A percentile compares a stretch with the other conserved stretches of the same genome.
phyloP scores from a whole-genome alignment of 2,888 invertebrate genomes.

The Cheilosia vernalis region DNA sequence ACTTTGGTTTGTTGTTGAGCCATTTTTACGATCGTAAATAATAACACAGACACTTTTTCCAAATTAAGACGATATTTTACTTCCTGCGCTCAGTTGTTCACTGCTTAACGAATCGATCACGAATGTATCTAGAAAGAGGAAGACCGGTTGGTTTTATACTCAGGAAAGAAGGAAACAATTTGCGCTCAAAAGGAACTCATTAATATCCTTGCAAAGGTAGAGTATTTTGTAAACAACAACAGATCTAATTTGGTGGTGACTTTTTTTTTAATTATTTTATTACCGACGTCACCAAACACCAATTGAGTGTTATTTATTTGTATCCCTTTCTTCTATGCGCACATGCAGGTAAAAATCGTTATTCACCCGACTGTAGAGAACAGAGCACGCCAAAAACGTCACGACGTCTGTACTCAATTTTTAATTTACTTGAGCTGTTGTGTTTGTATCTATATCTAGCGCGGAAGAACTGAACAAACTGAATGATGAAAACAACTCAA shows the following conservation, averaged over 20 bases:
- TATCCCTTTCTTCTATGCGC: too few species aligned
- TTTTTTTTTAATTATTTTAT: neutral
- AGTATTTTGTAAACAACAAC: constrained; percentile 27
- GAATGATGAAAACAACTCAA: neutral
- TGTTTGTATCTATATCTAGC: constrained; percentile 2
- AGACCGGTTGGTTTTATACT: constrained; percentile 38
- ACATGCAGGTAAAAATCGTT: neutral
- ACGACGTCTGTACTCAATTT: too few species aligned
- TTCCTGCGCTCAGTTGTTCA: constrained; percentile 26
- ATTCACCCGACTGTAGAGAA: neutral
- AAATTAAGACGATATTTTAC: neutral
- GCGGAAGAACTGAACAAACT: constrained; percentile 6
- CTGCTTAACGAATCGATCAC: constrained; percentile 15
- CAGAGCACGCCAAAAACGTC: too few species aligned
- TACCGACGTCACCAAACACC: neutral
- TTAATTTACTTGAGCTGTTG: too few species aligned
- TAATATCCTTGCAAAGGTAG: constrained; percentile 1
- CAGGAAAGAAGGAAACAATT: neutral
- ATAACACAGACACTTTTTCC: neutral
- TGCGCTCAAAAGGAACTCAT: neutral
- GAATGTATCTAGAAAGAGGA: constrained; percentile 18
- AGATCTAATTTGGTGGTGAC: constrained; percentile 2
- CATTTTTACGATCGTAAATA: constrained; percentile 27
- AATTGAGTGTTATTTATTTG: too few species aligned
- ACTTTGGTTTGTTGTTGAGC: constrained; percentile 20